phyloP scores from a whole-genome alignment of 2,888 invertebrate genomes.

The Onchidella celtica region DNA sequence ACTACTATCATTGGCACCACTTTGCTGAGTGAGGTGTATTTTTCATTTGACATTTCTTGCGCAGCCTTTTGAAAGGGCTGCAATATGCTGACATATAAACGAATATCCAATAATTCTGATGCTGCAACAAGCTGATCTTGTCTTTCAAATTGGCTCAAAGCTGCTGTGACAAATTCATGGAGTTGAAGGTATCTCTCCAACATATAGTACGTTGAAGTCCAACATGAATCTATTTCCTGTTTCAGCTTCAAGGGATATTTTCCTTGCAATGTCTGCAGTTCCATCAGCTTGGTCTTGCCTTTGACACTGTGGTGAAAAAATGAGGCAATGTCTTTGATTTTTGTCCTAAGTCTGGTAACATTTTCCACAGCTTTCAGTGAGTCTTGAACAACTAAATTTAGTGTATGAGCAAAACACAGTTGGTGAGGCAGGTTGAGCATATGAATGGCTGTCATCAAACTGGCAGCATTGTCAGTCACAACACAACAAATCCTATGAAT shows the following conservation, averaged over 20 bases:
- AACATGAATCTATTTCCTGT: neutral
- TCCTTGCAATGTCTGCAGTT: neutral
- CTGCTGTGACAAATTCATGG: neutral
- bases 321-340: constrained; percentile 13
- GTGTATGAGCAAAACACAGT: constrained; percentile 8
- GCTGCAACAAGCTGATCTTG: neutral
- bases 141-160: neutral
- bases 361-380: neutral
- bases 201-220: constrained; percentile 13
- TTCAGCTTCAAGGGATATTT: neutral
- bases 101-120: neutral
- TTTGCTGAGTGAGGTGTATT: neutral
- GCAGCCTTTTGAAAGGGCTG: constrained; percentile 1
- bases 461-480: neutral
- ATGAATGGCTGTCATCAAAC: neutral
- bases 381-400: constrained; percentile 9
- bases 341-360: neutral
- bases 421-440: neutral
- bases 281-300: neutral
- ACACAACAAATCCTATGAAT: neutral
- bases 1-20: neutral
- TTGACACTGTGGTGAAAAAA: constrained; percentile 22
- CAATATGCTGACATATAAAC: neutral
- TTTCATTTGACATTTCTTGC: neutral
- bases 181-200: neutral